Percentiles rank a stretch among this genome's conserved stretches.
These are phyloP conservation scores for Ovis canadensis DNA, from an alignment of 2,113 vertebrate species.

Conservation along the genomic window DNA sequence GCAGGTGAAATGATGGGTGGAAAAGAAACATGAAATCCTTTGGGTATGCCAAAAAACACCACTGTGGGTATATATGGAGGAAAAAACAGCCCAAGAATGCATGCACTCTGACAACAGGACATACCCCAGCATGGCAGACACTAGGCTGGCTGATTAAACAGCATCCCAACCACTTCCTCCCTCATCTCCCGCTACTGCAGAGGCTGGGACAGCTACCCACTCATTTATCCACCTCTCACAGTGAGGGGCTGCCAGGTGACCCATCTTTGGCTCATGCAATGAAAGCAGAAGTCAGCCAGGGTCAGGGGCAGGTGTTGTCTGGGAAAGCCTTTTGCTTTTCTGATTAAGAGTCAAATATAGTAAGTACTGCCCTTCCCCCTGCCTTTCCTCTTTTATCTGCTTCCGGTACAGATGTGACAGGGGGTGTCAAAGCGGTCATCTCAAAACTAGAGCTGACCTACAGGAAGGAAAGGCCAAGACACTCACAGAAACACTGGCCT, in stretches of 20 bases:
- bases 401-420: background rate
- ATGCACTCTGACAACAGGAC: background rate
- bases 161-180: background rate
- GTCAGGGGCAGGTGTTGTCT: background rate
- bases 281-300: background rate
- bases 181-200: background rate
- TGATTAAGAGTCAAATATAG: background rate
- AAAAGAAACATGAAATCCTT: background rate
- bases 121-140: background rate
- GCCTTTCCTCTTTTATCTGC: background rate
- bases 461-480: background rate
- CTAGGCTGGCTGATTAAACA: background rate
- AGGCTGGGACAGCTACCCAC: background rate
- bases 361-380: background rate
- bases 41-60: background rate
- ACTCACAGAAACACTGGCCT: background rate
- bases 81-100: background rate
- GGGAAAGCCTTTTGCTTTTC: background rate
- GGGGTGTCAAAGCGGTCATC: accelerated
- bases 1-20: background rate
- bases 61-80: background rate
- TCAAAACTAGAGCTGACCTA: background rate
- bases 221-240: background rate
- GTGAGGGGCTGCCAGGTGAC: too few relatives aligned
- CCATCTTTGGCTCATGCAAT: background rate